Base-by-base conservation (phyloP, 1,140 invertebrate species). In the Bombus pascuorum region DNA sequence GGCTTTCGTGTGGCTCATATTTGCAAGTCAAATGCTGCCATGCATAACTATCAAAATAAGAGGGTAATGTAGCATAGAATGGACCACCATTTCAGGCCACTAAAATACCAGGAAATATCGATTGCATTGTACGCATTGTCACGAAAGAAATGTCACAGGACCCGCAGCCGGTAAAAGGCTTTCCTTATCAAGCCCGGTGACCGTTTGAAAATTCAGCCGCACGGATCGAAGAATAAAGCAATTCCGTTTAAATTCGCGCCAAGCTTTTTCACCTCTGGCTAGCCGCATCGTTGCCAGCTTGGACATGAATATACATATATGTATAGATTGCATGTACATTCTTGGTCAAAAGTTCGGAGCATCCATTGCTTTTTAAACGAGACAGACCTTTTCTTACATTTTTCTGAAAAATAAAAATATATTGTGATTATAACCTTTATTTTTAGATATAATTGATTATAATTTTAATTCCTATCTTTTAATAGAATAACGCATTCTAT, bases 231-330 rank as follows among this genome's bases (percentile, higher is more conserved):
- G 74, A 65, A 83, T 78, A 78, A 77, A 83, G 74, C 70, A 78
- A 83, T 77, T 77, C 65, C 81, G 81, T 83, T 83, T 83, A 78
- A 83, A 83, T 66, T 47, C 47, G 8, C 81, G 42, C 47, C 62
- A 37, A 22, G 74, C 81, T 83, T 77, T 77, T 83, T 77, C 73
- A 83, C 74, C n/a, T 83, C 53, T 15, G 59, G 25, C 37, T 44
- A 76, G 34, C 42, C 32, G 59, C n/a, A 32, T n/a, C 32, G 32
- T 42, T 15, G 42, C 39, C n/a, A 28, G 44, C 44, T 34, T 13
- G 22, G 10, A 25, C 32, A 22, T 15, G 28, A 47, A 15, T 47
- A 47, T 32, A 74, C 25, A 74, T 18, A 59, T 59, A 59, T 59
- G 1, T 28, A 59, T 28, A 59, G 22, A 59, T 28, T 22, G 15